phyloP scores from a whole-genome alignment of 2,797 vertebrate genomes.

The Lagorchestes hirsutus region DNA sequence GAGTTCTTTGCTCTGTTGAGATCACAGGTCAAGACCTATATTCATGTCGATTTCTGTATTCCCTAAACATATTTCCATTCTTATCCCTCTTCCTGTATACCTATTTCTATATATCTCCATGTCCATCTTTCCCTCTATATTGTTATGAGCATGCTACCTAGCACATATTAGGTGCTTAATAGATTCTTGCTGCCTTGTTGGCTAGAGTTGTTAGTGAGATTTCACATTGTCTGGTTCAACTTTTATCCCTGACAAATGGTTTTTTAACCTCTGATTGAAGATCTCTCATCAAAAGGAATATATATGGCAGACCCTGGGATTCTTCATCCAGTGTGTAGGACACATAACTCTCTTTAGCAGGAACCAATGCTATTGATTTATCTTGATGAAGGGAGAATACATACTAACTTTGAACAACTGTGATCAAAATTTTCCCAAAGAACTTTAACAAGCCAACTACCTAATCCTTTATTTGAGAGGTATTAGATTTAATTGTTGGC shows the following conservation, averaged over 20 bases:
- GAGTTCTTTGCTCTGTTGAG: background rate
- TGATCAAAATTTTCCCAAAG: constrained; percentile 54
- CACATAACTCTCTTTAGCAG: constrained; percentile 50
- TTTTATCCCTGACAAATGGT: background rate
- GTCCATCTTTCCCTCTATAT: background rate
- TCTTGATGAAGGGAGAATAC: constrained; percentile 56
- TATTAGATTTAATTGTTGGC: constrained; percentile 40
- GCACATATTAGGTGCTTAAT: background rate
- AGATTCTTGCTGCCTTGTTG: background rate
- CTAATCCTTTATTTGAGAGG: constrained; percentile 49
- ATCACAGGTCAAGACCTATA: background rate
- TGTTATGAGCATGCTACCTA: background rate
- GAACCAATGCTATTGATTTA: constrained; percentile 61
- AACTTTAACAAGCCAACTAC: constrained; percentile 2
- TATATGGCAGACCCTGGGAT: background rate
- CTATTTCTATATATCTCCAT: background rate
- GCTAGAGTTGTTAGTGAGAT: background rate
- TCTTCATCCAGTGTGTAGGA: background rate
- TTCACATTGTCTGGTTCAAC: background rate
- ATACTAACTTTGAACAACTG: constrained; percentile 51
- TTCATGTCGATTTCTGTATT: background rate
- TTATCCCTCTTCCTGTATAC: background rate
- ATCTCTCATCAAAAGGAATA: background rate
- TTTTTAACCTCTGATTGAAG: background rate
- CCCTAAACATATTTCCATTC: background rate